Evolutionary conservation across 92 coral and sea anemone genomes (phyloP), one percentile per base, ranked within the genome.

Genomic region (Nematostella vectensis): DNA sequence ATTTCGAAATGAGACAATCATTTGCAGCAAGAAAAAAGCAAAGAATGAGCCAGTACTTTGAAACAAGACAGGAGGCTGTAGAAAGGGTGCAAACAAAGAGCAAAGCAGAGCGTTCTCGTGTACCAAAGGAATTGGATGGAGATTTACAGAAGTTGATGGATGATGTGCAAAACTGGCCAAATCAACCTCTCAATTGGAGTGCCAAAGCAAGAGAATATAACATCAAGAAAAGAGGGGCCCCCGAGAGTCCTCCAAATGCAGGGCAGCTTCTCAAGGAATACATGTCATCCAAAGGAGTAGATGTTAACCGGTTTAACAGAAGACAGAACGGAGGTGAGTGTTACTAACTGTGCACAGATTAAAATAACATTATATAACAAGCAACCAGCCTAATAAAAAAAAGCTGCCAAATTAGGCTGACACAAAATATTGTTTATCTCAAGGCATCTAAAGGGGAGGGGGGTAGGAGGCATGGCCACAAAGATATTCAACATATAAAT

Each of bases 141-240:
- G 45, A 45, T 24, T 22, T 71, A 24, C 57, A 40, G 4, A 47
- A 57, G 11, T 53, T 48, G 22, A 39, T 24, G 0, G 25, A 11
- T 0, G 71, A 62, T 20, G n/a, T 31, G 9, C 18, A 44, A 37
- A 17, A 29, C 8, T 63, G 71, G 66, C 27, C 54, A 58, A 38
- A 48, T 16, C 17, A 37, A 24, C 28, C 6, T 1, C 12, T 62
- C 18, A 63, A 63, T 61, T 71, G 71, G 71, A 51, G 57, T 0
- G 48, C 54, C 29, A 71, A 71, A 50, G 71, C 78, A 11, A 62
- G n/a, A 42, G 40, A 44, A 11, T 71, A 63, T 58, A 54, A 71
- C 11, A 55, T 62, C 1, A 25, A 25, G 23, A 43, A 17, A 2
- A 20, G 15, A 40, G 68, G 62, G 15, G 27, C 19, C 6, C 29